Base-by-base conservation (phyloP, 2,113 vertebrate genomes). In the Hypomesus transpacificus region DNA sequence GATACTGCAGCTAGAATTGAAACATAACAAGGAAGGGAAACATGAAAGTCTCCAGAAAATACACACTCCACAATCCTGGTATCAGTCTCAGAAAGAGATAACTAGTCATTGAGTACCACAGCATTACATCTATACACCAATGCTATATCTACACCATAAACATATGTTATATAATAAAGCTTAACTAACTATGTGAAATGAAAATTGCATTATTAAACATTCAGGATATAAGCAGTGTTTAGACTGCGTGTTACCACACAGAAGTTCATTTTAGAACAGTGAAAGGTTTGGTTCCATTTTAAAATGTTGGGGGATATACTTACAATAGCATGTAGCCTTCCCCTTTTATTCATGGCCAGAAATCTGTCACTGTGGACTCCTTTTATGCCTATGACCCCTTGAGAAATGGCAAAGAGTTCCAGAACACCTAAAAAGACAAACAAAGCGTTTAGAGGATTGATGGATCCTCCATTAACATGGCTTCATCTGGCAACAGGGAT, bases 331-430 rank as follows among this genome's bases (percentile, higher is more conserved):
- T 98, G 94, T 84, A 99, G 95, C 82, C 96, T 93, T 93, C 97
- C 97, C 90, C 95, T 94, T 90, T 94, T 95, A 91, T 96, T 98
- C 97, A 99, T 99, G 90, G 96, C 95, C 92, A 99, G 92, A 94
- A 96, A 99, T 91, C 93, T 93, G 92, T 96, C 95, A 87, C 95
- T 97, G 95, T 95, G 94, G 93, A 98, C 95, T 85, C 96, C 97
- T 90, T 92, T 94, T 93, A 99, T 97, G 89, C 95, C 96, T 80
- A 99, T 94, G 91, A 97, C 95, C 86, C 97, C 96, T 90, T 96
- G 96, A 93, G 97, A 98, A 82, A 99, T 89, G 56, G 96, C 95
- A 91, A 98, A 96, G 87, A 99, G 95, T 94, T 99, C 96, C 93
- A 99, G 94, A 89, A 98, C 87, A 95, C 97, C 97, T 99, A 83